Base-by-base conservation (phyloP, 92 coral and sea anemone species). In the Epizoanthus fatuus region DNA sequence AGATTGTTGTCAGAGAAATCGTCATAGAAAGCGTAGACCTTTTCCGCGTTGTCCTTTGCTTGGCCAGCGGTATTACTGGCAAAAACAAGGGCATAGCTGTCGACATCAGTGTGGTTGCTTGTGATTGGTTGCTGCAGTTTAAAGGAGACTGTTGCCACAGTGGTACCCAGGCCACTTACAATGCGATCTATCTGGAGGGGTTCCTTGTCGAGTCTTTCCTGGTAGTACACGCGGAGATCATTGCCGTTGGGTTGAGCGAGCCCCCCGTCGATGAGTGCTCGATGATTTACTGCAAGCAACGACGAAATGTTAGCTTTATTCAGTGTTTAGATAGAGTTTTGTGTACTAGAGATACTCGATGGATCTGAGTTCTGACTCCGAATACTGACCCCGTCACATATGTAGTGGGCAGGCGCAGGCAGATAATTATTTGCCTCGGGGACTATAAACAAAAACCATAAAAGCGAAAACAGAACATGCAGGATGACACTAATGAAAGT, bases 11-110 rank as follows among this genome's bases (percentile, higher is more conserved):
- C 86, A 4, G 95, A 68, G 57, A 92, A 92, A 53, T 89, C 91
- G 39, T 92, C 95, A 74, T 89, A 81, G 56, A 92, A 92, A 44
- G 92, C 74, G 63, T 77, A 92, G 7, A 92, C 95, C 9, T 92
- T 89, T 7, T 58, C 70, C 10, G 90, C 87, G 69, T 89, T 73
- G n/a, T 65, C 75, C 67, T 80, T 89, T 14, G 86, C 93, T 7
- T 63, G 80, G 8, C 93, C 90, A 17, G 84, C 90, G n/a, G 83
- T 65, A 35, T 68, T 57, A 20, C 89, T 89, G 1, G 91, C 93
- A 63, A 89, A 89, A 32, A 86, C 90, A 17, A 92, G 83, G 6
- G 85, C 63, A 62, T 92, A 92, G 86, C 83, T 52, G 78, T 75
- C 32, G 60, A 57, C 44, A 39, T 89, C 88, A 17, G 70, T 69